A percentile compares a stretch with the other conserved stretches of the same genome.
Conservation (phyloP, 2,888 invertebrate genomes). For the Melanophora roralis region DNA sequence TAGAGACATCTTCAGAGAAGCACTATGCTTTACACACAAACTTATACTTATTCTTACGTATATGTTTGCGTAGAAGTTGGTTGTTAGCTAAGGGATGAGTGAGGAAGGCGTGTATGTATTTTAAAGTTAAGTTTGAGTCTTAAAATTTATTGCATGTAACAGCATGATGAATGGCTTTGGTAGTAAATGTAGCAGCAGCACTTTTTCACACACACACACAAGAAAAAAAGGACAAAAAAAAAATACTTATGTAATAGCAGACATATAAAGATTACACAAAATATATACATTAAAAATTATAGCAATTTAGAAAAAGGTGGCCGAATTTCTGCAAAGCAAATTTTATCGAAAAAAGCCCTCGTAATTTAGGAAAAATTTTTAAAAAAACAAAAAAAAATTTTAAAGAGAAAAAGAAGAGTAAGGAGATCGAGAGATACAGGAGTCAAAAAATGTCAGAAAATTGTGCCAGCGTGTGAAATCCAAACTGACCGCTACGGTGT, state of each 20-base stretch:
- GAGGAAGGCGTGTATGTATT: not conserved
- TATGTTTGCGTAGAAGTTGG: not conserved
- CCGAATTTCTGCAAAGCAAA: not conserved
- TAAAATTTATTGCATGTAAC: constrained; percentile 74
- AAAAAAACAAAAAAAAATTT: no score
- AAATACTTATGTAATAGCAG: not conserved
- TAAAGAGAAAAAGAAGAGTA: no score
- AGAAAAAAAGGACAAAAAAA: not conserved
- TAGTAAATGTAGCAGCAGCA: constrained; percentile 66
- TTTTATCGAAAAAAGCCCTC: no score
- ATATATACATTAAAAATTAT: not conserved
- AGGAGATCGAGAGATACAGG: no score
- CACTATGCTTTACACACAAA: not conserved
- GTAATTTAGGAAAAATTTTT: no score
- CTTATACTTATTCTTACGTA: not conserved
- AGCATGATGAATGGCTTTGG: constrained; percentile 74
- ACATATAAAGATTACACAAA: not conserved
- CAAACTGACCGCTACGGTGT: no score
- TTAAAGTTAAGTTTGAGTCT: constrained; percentile 49
- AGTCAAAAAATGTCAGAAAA: no score
- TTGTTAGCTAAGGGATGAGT: not conserved
- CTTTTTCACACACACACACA: not conserved
- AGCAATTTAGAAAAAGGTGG: not conserved
- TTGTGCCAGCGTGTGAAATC: no score
- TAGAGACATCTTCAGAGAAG: not conserved